A percentile compares a stretch with the other conserved stretches of the same genome.
phyloP scores from a whole-genome alignment of 2,888 invertebrate genomes.

The Phymatocera aterrima region DNA sequence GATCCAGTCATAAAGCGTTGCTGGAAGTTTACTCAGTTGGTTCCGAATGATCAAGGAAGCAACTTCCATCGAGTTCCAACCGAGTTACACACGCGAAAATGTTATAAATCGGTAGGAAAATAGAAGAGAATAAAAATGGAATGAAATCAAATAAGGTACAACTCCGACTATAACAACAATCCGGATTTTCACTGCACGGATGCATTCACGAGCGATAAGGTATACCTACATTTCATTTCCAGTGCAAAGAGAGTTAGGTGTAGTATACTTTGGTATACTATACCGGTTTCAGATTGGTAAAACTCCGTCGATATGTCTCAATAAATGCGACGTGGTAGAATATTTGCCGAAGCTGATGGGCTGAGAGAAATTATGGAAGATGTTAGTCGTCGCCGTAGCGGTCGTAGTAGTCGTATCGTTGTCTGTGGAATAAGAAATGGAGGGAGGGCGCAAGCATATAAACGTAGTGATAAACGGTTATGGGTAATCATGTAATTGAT shows the following conservation, averaged over 20 bases:
- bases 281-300: background rate
- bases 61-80: background rate
- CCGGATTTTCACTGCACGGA: constrained; percentile 3
- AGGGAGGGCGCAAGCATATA: background rate
- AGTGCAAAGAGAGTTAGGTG: too few relatives aligned
- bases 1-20: too few relatives aligned
- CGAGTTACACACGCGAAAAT: background rate
- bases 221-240: background rate
- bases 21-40: background rate
- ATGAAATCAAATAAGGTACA: background rate
- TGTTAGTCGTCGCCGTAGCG: background rate
- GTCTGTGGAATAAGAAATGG: too few relatives aligned
- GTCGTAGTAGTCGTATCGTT: background rate
- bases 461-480: constrained; percentile 33
- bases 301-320: constrained; percentile 31
- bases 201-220: background rate
- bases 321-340: constrained; percentile 15
- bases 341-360: constrained; percentile 2
- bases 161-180: background rate
- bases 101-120: background rate
- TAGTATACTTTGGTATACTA: background rate
- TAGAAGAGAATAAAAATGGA: background rate
- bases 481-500: constrained; percentile 38
- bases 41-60: background rate
- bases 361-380: constrained; percentile 23